Conservation (phyloP, 2,888 invertebrate genomes). For the Lysandra coridon region DNA sequence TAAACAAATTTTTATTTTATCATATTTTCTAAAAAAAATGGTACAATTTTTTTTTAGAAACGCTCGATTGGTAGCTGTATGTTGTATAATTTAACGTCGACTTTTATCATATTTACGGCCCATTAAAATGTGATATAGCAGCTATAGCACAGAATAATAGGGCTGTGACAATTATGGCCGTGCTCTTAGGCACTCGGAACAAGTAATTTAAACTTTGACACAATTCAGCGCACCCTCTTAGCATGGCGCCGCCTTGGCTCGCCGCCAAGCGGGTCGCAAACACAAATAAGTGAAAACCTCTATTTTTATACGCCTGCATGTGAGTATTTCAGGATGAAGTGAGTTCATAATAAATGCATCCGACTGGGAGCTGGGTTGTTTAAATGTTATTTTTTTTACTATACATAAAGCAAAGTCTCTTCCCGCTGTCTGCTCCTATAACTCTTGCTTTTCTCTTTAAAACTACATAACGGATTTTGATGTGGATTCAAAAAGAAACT, state of each 20-base stretch:
- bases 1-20: no score
- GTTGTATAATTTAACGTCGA: not conserved
- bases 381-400: not conserved
- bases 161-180: not conserved
- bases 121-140: not conserved
- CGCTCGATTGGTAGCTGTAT: no score
- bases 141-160: not conserved
- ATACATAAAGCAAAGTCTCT: not conserved
- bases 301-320: constrained; percentile 43
- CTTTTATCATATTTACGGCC: not conserved
- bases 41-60: no score
- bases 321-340: constrained; percentile 3
- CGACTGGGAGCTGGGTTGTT: not conserved
- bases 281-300: constrained; percentile 52
- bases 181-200: constrained; percentile 36
- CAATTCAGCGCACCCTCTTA: constrained; percentile 50
- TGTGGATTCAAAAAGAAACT: no score
- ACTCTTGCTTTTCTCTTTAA: no score
- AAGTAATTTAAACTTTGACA: constrained; percentile 47
- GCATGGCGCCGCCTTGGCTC: constrained; percentile 58
- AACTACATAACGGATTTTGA: no score
- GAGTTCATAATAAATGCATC: not conserved
- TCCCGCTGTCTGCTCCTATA: not conserved
- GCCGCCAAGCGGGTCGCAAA: constrained; percentile 67
- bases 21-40: no score